Evolutionary conservation across 2,888 invertebrate genomes (phyloP), one percentile per base, ranked within the genome.

Genomic region (Archips crataeganus): DNA sequence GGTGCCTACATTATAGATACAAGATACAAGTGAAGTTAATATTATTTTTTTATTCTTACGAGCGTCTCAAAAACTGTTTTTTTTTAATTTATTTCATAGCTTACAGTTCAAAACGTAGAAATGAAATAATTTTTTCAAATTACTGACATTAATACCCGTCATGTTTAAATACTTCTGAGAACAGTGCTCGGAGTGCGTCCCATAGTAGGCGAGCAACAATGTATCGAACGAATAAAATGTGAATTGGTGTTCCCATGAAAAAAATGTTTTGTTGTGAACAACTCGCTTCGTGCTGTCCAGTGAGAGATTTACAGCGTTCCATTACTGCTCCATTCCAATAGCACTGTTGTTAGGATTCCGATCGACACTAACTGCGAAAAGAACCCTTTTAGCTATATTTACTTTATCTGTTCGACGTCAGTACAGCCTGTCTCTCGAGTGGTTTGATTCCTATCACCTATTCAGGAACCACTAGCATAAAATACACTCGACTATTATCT

Each of bases 241-340:
- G 90, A 91, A 89, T 87, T 83, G 82, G 79, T 86, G 85, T 87
- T 88, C 88, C 90, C 90, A 85, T 81, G 82, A 88, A 90, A 90
- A 51, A 91, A 91, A 90, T 88, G 86, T 87, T 88, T 89, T 88
- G 87, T 88, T 85, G 84, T 82, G 80, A 87, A 80, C 79, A 78
- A 79, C 80, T 57, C 57, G 84, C 80, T 86, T 82, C 84, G 84
- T 82, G 84, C 86, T 90, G 92, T 89, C 90, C 89, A 85, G 85
- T 85, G 85, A 82, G 87, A 92, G 92, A 92, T 93, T 92, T 93
- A 92, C 90, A 87, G 80, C 88, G 79, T 87, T 86, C 91, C 91
- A 92, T 91, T 92, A 90, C 87, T 82, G 84, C 79, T 83, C 76
- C 82, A 82, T 83, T 65, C 65, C 63, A 61, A 73, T 57, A 69